These are phyloP conservation scores for Nephotettix cincticeps DNA, from an alignment of 1,140 invertebrate species.

Conservation along the genomic window DNA sequence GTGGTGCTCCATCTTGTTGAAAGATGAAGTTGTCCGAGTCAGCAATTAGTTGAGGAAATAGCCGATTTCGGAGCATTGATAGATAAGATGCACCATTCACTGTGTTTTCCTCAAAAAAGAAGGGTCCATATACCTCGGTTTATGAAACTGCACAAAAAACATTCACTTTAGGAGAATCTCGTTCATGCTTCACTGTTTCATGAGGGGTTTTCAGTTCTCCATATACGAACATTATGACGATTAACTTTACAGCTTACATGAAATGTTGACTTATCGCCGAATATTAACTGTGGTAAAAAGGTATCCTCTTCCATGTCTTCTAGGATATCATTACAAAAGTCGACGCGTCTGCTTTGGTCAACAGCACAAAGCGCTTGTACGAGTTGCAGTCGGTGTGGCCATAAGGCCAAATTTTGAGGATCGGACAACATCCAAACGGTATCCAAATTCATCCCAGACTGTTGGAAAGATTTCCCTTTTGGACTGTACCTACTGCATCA, in stretches of 20 bases:
- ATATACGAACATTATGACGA: neutral
- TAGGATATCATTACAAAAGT: neutral
- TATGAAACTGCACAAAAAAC: conserved; percentile 1
- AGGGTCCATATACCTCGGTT: neutral
- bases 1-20: neutral
- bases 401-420: too few relatives aligned
- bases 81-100: neutral
- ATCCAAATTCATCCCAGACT: too few relatives aligned
- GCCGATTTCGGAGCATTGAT: neutral
- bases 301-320: neutral
- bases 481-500: neutral
- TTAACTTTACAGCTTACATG: neutral
- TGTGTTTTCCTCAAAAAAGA: neutral
- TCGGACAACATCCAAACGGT: too few relatives aligned
- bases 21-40: neutral
- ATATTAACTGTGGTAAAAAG: neutral
- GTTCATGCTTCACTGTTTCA: neutral
- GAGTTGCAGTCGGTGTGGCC: neutral
- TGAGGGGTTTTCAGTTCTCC: neutral
- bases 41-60: too few relatives aligned
- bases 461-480: neutral
- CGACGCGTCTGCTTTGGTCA: neutral
- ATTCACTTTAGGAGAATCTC: neutral
- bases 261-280: neutral
- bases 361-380: neutral